Conservation (phyloP, 1,140 invertebrate species). For the Tribolium castaneum region DNA sequence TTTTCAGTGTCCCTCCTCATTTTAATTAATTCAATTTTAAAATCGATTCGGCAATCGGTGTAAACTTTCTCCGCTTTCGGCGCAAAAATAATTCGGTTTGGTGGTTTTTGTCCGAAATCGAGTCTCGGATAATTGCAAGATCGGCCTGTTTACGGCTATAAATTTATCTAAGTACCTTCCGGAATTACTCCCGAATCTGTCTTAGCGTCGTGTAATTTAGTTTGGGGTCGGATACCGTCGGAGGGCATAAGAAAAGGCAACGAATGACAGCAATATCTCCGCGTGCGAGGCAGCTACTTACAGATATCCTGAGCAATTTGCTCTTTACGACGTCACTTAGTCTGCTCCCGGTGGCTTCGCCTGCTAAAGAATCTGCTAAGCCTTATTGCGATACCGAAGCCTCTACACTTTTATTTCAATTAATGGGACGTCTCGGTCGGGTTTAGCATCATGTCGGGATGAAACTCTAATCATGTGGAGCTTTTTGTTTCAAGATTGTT, state of each 20-base stretch:
- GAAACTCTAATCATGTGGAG: too few species aligned
- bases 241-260: slow-evolving; percentile 36
- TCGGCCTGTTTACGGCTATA: slow-evolving; percentile 10
- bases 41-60: background rate
- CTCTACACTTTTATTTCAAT: slow-evolving; percentile 38
- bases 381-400: slow-evolving; percentile 27
- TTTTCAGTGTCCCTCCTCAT: background rate
- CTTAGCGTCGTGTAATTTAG: slow-evolving; percentile 40
- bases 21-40: background rate
- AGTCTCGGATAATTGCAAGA: background rate
- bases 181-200: slow-evolving; percentile 35
- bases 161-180: slow-evolving; percentile 19
- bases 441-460: slow-evolving; percentile 9
- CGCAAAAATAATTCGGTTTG: too few species aligned
- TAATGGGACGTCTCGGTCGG: background rate
- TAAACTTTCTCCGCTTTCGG: too few species aligned
- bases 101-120: too few species aligned
- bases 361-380: slow-evolving; percentile 35
- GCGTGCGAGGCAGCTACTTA: slow-evolving; percentile 49
- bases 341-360: slow-evolving; percentile 26
- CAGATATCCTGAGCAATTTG: slow-evolving; percentile 57
- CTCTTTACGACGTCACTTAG: slow-evolving; percentile 56
- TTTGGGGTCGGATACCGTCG: slow-evolving; percentile 6
- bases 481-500: background rate
- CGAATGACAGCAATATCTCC: slow-evolving; percentile 50